These are phyloP conservation scores for Charina bottae DNA, from an alignment of 2,113 vertebrate genomes.

Conservation along the genomic window DNA sequence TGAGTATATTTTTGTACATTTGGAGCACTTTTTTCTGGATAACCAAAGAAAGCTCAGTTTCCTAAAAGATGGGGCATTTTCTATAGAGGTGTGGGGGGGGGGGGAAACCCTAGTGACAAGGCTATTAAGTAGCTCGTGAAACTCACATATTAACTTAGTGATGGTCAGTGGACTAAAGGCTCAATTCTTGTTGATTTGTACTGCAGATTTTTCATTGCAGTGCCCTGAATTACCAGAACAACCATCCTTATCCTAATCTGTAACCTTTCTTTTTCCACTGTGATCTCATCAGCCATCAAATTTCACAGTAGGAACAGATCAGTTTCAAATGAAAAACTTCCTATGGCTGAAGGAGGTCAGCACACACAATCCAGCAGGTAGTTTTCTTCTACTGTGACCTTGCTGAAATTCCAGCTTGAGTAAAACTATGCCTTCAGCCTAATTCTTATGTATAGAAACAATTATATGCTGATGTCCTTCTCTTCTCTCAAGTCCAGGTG, in stretches of 20 bases:
- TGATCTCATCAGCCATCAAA: conserved; percentile 54
- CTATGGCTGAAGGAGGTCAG: conserved; percentile 30
- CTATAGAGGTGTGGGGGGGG: not conserved
- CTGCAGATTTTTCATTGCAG: conserved; percentile 53
- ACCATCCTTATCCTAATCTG: conserved; percentile 29
- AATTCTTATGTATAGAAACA: not conserved
- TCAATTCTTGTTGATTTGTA: conserved; percentile 49
- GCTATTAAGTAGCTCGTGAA: conserved; percentile 28
- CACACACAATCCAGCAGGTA: conserved; percentile 21
- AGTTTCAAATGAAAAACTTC: conserved; percentile 49
- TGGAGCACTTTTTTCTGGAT: not conserved
- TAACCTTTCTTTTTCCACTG: conserved; percentile 36
- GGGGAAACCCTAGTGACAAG: not conserved
- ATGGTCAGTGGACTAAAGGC: not conserved
- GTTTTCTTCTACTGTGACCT: conserved; percentile 16
- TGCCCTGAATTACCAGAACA: conserved; percentile 44
- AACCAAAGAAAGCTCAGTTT: not conserved
- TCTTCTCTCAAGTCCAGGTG: conserved; percentile 21
- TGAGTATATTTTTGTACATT: not conserved
- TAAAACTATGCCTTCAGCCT: not conserved
- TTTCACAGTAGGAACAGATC: conserved; percentile 15
- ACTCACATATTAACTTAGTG: not conserved
- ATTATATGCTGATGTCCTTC: not conserved
- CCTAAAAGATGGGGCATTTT: not conserved
- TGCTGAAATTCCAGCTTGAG: not conserved